Conservation (phyloP, 2,888 invertebrate genomes). For the Eilema griseolum region DNA sequence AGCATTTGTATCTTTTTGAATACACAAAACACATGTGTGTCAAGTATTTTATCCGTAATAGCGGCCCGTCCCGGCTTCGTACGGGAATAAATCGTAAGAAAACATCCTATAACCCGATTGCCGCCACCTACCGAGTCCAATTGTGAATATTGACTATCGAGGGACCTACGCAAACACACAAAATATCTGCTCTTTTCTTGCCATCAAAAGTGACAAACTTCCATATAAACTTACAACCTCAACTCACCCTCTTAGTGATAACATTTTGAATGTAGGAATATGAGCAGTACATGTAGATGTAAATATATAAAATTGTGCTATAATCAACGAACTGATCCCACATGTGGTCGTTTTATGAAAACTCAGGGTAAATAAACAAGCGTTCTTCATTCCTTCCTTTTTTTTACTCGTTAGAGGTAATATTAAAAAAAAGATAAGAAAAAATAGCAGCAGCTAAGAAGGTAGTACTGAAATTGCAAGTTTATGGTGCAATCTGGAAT, state of each 20-base stretch:
- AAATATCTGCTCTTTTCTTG: not conserved
- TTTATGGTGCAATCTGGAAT: not conserved
- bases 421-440: too few species aligned
- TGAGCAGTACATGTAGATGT: too few species aligned
- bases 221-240: not conserved
- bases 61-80: not conserved
- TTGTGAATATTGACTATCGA: not conserved
- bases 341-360: conserved; percentile 42
- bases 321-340: conserved; percentile 9
- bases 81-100: not conserved
- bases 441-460: too few species aligned
- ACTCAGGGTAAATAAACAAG: conserved; percentile 51
- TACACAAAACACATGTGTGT: conserved; percentile 1
- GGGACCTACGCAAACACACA: not conserved
- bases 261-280: not conserved
- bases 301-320: too few species aligned
- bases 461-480: too few species aligned
- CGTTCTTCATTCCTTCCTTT: too few species aligned
- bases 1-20: not conserved
- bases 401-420: too few species aligned
- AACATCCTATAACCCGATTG: not conserved
- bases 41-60: not conserved
- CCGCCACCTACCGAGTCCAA: not conserved
- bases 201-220: not conserved
- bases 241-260: not conserved